Conservation (phyloP, 2,888 invertebrate species). For the Elegia similella region DNA sequence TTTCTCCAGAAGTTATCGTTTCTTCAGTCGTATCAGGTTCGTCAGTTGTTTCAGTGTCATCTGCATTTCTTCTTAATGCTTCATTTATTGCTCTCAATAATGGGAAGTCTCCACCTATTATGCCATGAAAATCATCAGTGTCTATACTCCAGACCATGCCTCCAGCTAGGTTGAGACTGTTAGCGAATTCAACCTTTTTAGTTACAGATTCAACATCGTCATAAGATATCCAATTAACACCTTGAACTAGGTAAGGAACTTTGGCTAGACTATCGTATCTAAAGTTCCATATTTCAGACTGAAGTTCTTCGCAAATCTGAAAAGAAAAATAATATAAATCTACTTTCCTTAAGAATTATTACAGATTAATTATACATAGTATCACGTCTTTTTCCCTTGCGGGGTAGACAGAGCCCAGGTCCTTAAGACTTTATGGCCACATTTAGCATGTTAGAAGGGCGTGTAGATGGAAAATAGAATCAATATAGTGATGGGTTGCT, state of each 20-base stretch:
- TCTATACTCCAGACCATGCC: constrained; percentile 91
- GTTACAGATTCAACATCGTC: constrained; percentile 82
- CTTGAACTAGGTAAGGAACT: constrained; percentile 80
- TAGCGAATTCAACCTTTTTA: constrained; percentile 64
- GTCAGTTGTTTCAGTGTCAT: neutral
- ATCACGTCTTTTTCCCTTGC: too few relatives aligned
- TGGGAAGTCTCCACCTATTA: constrained; percentile 82
- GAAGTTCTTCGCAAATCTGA: constrained; percentile 2
- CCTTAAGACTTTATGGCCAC: too few relatives aligned
- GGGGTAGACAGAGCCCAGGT: too few relatives aligned
- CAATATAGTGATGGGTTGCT: too few relatives aligned
- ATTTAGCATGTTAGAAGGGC: too few relatives aligned
- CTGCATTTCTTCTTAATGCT: constrained; percentile 33
- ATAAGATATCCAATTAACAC: constrained; percentile 86
- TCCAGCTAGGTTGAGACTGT: constrained; percentile 75
- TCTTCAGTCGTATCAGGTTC: neutral
- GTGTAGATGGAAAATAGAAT: too few relatives aligned
- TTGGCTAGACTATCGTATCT: constrained; percentile 47
- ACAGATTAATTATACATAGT: too few relatives aligned
- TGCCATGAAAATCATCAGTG: constrained; percentile 87
- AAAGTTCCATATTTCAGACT: neutral
- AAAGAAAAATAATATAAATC: neutral
- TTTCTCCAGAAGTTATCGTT: constrained; percentile 15
- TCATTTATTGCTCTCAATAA: constrained; percentile 82
- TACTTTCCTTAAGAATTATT: too few relatives aligned